Evolutionary conservation across 2,888 invertebrate genomes (phyloP), one percentile per base, ranked within the genome.

Genomic region (Phengaris alcon): DNA sequence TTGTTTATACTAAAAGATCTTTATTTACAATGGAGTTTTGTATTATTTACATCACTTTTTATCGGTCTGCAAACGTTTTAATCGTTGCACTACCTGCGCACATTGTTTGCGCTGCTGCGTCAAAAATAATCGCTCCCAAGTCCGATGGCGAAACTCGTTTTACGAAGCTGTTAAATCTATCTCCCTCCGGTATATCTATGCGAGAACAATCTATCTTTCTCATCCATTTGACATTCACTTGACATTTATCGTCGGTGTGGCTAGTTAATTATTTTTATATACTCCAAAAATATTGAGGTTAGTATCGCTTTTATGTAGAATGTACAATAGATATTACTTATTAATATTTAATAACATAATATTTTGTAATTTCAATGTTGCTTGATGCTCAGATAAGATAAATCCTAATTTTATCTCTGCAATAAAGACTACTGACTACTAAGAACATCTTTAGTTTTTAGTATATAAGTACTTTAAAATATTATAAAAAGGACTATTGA

Each of bases 31-130:
- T 86, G 82, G 86, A 85, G 82, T 85, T 86, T 84, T 82, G 81
- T 86, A 82, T 86, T 93, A 92, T 92, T 91, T 92, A 90, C 91
- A 90, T 89, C 89, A 90, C 90, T 88, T 86, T 85, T 84, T 85
- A 81, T 84, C 80, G 90, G 90, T 89, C 90, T 91, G 87, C 90
- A 83, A 90, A 90, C 89, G 88, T 85, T 82, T 85, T 88, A 89
- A 89, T 91, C 91, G 90, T 89, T 91, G 90, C 91, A 91, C 90
- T 91, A 90, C 90, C 91, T 91, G 91, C 92, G 92, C 92, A 91
- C 87, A 89, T 85, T 84, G 85, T 85, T 89, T 88, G 91, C 90
- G 93, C 89, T 88, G 90, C 87, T 91, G 90, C 90, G 90, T 90
- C 92, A 91, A 91, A 89, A 90, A 90, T 90, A 88, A 68, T 77